Percentiles rank a stretch among this genome's conserved stretches.
Conservation (phyloP, 2,113 vertebrate genomes). For the Bufo bufo region DNA sequence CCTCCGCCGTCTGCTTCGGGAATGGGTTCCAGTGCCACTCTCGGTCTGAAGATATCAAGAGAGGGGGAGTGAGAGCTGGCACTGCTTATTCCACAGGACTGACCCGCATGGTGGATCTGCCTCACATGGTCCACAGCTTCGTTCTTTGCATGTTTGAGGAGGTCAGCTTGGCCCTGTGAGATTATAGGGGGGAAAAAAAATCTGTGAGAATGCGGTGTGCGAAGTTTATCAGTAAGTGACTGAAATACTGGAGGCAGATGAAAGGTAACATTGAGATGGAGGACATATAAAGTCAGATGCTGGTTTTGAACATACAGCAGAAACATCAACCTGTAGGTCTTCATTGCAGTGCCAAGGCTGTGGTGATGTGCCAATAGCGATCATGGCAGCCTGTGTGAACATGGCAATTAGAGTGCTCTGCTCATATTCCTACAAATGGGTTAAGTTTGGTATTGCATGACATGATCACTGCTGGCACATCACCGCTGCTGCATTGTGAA, state of each 20-base stretch:
- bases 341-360: background rate
- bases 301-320: background rate
- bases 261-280: background rate
- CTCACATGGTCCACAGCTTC: slow-evolving; percentile 86
- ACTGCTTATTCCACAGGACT: slow-evolving; percentile 86
- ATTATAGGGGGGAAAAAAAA: background rate
- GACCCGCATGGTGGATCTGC: slow-evolving; percentile 89
- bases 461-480: too few relatives aligned
- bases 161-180: slow-evolving; percentile 85
- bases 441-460: background rate
- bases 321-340: background rate
- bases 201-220: fast-evolving
- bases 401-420: background rate
- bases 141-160: slow-evolving; percentile 86
- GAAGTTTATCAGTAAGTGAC: background rate
- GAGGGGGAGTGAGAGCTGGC: slow-evolving; percentile 74
- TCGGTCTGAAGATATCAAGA: slow-evolving; percentile 65
- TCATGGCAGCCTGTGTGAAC: background rate
- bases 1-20: slow-evolving; percentile 73
- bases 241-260: background rate
- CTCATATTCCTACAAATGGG: background rate
- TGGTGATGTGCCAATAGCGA: background rate
- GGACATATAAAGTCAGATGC: background rate
- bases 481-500: too few relatives aligned
- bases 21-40: slow-evolving; percentile 69